Evolutionary conservation across 2,113 vertebrate genomes (phyloP), one percentile per base, ranked within the genome.

Genomic region (Oryzias melastigma): DNA sequence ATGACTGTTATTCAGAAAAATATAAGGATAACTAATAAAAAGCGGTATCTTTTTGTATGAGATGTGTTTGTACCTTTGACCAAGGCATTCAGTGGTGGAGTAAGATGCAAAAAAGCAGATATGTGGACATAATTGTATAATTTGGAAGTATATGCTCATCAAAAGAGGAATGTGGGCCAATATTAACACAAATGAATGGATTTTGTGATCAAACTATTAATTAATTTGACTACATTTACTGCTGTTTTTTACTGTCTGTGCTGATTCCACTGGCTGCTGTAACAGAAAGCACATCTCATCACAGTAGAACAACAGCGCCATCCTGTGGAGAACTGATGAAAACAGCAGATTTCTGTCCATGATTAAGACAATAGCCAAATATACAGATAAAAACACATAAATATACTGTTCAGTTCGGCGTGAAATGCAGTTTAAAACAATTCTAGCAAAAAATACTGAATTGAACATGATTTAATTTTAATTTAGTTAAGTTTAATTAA

Each of bases 281-380:
- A 50, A 7, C 25, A 51, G 18, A n/a, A 22, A 51, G 10, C 20
- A 53, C 20, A 19, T 63, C 15, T n/a, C 22, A 19, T 19, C 53
- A 66, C 45, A 49, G 13, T n/a, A 4, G 47, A 54, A 18, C 8
- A 14, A 16, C 14, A 19, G 48, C 73, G 68, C 86, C 81, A 85
- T 64, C 87, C 0, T 59, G 61, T 81, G 85, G 73, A 29, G 14
- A 53, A 22, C 4, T 3, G 41, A 5, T 46, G n/a, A 62, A 62
- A 52, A 53, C 35, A 16, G 61, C 60, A 27, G 25, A 27, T 27
- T 27, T 27, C 25, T 27, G 25, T 5, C 25, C 25, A 27, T 27
- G 6, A 7, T 27, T 27, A 27, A 7, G 5, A 27, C 25, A 3
- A 27, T 5, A 27, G 6, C 25, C 5, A 27, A 27, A 27, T 27